These are phyloP conservation scores for Callospermophilus lateralis DNA, from an alignment of 2,113 vertebrate species.

Conservation along the genomic window DNA sequence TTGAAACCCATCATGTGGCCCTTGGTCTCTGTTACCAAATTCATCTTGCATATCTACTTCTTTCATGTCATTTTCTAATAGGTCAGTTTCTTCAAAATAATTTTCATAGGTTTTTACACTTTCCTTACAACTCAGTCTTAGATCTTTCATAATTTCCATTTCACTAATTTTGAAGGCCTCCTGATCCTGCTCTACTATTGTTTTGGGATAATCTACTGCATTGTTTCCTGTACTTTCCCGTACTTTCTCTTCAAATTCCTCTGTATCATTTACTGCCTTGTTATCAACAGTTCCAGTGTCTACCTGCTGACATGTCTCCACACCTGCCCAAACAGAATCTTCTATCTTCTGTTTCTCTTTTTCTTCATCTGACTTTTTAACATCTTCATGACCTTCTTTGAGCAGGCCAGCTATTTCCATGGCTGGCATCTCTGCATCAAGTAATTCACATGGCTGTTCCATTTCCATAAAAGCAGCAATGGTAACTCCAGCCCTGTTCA, in stretches of 20 bases:
- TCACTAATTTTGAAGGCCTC: slow-evolving; percentile 63
- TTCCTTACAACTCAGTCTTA: not conserved
- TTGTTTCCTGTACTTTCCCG: slow-evolving; percentile 60
- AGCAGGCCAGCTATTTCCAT: slow-evolving; percentile 78
- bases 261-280: slow-evolving; percentile 79
- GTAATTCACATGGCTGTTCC: slow-evolving; percentile 80
- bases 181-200: slow-evolving; percentile 68
- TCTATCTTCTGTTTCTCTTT: slow-evolving; percentile 68
- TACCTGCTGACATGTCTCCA: slow-evolving; percentile 87
- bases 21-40: slow-evolving; percentile 57
- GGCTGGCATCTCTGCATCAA: slow-evolving; percentile 77
- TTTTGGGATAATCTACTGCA: slow-evolving; percentile 62
- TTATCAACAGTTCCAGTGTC: slow-evolving; percentile 80
- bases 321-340: slow-evolving; percentile 82
- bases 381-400: slow-evolving; percentile 79
- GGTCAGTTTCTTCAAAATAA: slow-evolving; percentile 37
- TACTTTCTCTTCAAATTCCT: slow-evolving; percentile 81
- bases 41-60: not conserved
- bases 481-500: slow-evolving; percentile 82
- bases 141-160: slow-evolving; percentile 21
- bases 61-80: slow-evolving; percentile 69
- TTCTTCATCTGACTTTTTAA: slow-evolving; percentile 81
- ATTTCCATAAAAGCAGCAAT: slow-evolving; percentile 87
- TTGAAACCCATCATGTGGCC: slow-evolving; percentile 57
- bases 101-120: slow-evolving; percentile 64